Evolutionary conservation across 2,888 invertebrate species (phyloP).

Genomic region (Leptopilina drosophilae): DNA sequence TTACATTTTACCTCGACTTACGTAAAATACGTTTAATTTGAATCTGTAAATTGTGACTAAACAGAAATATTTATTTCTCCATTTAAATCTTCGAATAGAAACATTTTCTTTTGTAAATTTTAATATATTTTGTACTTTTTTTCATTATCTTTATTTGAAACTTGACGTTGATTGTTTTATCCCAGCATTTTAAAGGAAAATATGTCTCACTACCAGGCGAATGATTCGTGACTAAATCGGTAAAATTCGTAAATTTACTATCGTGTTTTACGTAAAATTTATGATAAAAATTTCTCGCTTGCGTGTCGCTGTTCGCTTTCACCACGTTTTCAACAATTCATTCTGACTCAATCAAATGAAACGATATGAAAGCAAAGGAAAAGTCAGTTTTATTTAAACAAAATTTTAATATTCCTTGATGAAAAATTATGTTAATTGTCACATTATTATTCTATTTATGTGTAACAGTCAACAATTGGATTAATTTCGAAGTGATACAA

Average conservation of each 20-base stretch:
- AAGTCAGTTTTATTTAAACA: slow-evolving; percentile 9
- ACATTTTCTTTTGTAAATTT: too few species aligned
- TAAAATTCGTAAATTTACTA: not conserved
- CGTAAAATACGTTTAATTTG: too few species aligned
- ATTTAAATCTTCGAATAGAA: too few species aligned
- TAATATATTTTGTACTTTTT: too few species aligned
- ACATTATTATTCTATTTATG: not conserved
- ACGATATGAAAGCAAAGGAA: slow-evolving; percentile 15
- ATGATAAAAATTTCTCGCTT: not conserved
- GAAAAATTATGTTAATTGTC: not conserved
- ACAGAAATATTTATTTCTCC: too few species aligned
- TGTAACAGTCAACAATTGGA: not conserved
- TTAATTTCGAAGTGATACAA: too few species aligned
- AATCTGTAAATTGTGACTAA: too few species aligned
- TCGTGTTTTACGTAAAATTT: not conserved
- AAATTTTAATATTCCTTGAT: slow-evolving; percentile 10
- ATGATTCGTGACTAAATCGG: not conserved
- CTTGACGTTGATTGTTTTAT: not conserved
- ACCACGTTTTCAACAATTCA: slow-evolving; percentile 11
- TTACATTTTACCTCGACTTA: too few species aligned
- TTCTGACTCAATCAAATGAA: not conserved
- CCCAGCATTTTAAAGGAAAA: not conserved
- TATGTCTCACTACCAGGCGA: not conserved
- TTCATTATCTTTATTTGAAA: too few species aligned
- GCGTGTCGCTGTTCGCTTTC: not conserved